Conservation (phyloP, 2,888 invertebrate genomes). For the Nomada lathburiana region DNA sequence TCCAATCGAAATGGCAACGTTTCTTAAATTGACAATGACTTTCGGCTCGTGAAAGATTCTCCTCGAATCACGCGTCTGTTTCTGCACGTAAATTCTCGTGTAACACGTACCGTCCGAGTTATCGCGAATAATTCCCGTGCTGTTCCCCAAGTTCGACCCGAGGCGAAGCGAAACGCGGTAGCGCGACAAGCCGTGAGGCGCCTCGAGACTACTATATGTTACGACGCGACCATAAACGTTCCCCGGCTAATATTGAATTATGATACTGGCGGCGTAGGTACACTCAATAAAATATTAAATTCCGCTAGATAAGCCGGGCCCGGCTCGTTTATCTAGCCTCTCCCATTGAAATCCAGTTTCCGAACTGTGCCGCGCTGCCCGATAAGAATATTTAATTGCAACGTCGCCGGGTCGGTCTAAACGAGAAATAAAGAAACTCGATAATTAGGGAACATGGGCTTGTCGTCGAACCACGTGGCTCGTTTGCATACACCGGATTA, state of each 20-base stretch:
- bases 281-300: constrained; percentile 57
- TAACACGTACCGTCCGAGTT: constrained; percentile 9
- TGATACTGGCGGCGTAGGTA: constrained; percentile 46
- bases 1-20: too few relatives aligned
- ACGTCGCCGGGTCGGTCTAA: not conserved
- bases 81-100: constrained; percentile 15
- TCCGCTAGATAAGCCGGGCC: constrained; percentile 38
- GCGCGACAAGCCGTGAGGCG: constrained; percentile 28
- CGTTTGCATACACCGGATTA: constrained; percentile 70
- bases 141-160: constrained; percentile 10
- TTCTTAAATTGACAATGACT: too few relatives aligned
- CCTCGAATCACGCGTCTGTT: too few relatives aligned
- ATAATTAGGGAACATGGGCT: constrained; percentile 14
- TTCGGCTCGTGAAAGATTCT: not conserved
- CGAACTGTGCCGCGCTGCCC: constrained; percentile 7
- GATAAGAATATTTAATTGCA: constrained; percentile 28
- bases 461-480: constrained; percentile 58
- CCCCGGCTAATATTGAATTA: constrained; percentile 62
- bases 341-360: constrained; percentile 31
- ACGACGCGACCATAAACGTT: constrained; percentile 54
- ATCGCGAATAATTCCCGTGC: constrained; percentile 33
- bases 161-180: constrained; percentile 29
- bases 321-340: constrained; percentile 23
- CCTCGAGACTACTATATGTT: constrained; percentile 51
- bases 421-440: not conserved